Base-by-base conservation (phyloP, 2,797 vertebrate genomes). In the Micropoecilia bifurca region DNA sequence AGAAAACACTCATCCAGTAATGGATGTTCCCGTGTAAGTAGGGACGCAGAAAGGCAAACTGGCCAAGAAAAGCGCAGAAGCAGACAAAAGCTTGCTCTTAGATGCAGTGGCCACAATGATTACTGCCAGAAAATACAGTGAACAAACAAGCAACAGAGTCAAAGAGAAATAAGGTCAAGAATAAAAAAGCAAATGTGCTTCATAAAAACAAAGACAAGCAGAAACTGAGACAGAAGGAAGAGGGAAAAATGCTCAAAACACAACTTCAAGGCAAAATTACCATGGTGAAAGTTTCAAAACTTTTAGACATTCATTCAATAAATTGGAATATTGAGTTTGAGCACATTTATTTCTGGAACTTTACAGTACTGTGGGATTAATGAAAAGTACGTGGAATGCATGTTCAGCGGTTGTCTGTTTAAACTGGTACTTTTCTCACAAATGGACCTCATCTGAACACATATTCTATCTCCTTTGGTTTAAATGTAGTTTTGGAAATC, bases 1-100 rank as follows among this genome's bases (percentile, higher is more conserved):
- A 69, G 66, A 69, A 69, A 69, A 43, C 36, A 41, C 39, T 41
- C 66, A 68, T n/a, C 39, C 39, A 45, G 22, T 43, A 69, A 69
- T 69, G 39, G 39, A 69, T 68, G 33, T 41, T 20, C 18, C 20
- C 2, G 61, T 66, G 13, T 36, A 66, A 39, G 33, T 66, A 3
- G 36, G 43, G 66, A 69, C 2, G 5, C 5, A 69, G 39, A 69
- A 43, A 43, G 10, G 39, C 39, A 13, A 43, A 43, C 61, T 66
- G 61, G 36, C 33, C 33, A 39, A 22, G 36, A 39, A 66, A 66
- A 22, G 33, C 8, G 10, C 33, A 39, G 33, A 39, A 20, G 36
- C 33, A 39, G 33, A 66, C 14, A 36, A 63, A 36, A 63, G 30
- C 4, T 43, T 3, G 25, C 39, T 69, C 39, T 43, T 69, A n/a